Evolutionary conservation across 1,140 invertebrate species (phyloP).

Genomic region (Myzus persicae): DNA sequence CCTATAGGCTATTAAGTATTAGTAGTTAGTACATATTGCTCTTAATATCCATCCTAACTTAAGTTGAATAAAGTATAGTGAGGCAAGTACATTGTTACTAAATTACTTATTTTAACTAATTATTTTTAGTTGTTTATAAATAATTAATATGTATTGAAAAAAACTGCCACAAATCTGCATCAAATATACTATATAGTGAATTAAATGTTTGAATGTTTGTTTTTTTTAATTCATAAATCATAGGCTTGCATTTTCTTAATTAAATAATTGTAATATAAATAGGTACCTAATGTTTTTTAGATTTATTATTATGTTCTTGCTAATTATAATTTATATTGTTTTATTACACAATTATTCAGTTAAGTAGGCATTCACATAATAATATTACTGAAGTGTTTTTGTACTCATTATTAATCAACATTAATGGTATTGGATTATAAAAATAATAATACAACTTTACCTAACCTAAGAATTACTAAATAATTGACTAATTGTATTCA

Average conservation of each 20-base stretch:
- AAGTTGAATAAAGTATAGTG: no score
- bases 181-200: no score
- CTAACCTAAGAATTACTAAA: background rate
- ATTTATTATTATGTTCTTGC: background rate
- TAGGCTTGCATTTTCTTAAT: background rate
- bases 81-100: background rate
- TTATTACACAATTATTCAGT: background rate
- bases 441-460: background rate
- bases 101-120: background rate
- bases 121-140: background rate
- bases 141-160: background rate
- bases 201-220: no score
- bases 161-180: background rate
- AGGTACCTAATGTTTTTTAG: background rate
- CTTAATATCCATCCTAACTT: no score
- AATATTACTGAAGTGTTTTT: background rate
- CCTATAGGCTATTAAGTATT: background rate
- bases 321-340: background rate
- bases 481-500: background rate
- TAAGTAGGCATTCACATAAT: background rate
- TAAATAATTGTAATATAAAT: background rate
- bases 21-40: background rate
- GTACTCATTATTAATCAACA: background rate
- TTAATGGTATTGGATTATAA: background rate
- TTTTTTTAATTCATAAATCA: background rate